phyloP scores from a whole-genome alignment of 2,888 invertebrate genomes.

The Parnassius glacialis region DNA sequence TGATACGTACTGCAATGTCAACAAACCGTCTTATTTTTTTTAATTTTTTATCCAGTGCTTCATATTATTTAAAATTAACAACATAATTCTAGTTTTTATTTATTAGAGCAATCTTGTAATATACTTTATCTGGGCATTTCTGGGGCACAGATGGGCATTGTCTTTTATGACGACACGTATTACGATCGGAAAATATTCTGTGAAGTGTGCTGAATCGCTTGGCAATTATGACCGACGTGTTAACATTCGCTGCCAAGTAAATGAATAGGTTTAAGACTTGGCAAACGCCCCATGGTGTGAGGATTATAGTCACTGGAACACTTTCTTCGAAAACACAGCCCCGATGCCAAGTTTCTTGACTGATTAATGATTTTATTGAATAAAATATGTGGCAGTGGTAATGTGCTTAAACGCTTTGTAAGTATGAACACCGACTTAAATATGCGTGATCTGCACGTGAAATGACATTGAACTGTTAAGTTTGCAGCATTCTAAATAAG shows the following conservation, averaged over 20 bases:
- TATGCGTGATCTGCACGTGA: too few relatives aligned
- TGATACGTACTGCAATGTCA: too few relatives aligned
- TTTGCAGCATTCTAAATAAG: too few relatives aligned
- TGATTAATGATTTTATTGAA: slow-evolving; percentile 24
- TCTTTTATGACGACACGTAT: slow-evolving; percentile 40
- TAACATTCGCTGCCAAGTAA: slow-evolving; percentile 21
- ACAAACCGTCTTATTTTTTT: too few relatives aligned
- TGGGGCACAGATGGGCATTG: too few relatives aligned
- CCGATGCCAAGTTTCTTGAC: slow-evolving; percentile 22
- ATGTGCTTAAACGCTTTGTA: slow-evolving; percentile 9
- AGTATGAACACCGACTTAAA: too few relatives aligned
- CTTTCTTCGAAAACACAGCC: slow-evolving; percentile 22
- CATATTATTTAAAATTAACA: too few relatives aligned
- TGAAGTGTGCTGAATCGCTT: slow-evolving; percentile 41
- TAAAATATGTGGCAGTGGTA: slow-evolving; percentile 22
- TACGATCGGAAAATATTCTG: slow-evolving; percentile 44
- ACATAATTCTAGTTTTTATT: too few relatives aligned
- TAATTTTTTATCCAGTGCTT: too few relatives aligned
- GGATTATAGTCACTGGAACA: slow-evolving; percentile 21
- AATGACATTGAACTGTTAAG: too few relatives aligned
- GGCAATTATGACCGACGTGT: slow-evolving; percentile 19
- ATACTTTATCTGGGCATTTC: too few relatives aligned
- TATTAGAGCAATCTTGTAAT: too few relatives aligned
- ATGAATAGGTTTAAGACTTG: slow-evolving; percentile 22
- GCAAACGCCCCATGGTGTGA: slow-evolving; percentile 19